phyloP scores from a whole-genome alignment of 1,140 invertebrate species.

The Drosophila nigrodunni region DNA sequence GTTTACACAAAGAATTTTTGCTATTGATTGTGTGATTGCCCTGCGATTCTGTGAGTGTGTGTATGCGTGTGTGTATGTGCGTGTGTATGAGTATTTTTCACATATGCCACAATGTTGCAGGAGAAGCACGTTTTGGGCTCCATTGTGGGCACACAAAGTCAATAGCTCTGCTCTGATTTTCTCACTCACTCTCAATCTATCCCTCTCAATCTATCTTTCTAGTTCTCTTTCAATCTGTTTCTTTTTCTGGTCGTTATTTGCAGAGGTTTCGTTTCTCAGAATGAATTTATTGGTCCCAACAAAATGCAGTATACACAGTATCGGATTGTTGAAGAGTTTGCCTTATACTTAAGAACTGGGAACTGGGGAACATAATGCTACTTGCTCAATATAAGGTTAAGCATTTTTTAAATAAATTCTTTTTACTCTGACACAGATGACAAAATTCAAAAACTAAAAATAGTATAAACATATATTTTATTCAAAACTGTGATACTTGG shows the following conservation, averaged over 20 bases:
- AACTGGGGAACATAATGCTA: neutral
- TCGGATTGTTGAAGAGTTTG: neutral
- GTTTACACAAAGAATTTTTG: conserved; percentile 69
- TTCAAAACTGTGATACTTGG: too few relatives aligned
- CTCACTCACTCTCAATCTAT: neutral
- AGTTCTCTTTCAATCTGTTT: neutral
- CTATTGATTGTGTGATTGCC: conserved; percentile 70
- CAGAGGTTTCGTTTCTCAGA: conserved; percentile 28
- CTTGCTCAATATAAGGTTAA: neutral
- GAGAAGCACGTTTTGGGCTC: conserved; percentile 35
- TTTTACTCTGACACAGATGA: too few relatives aligned
- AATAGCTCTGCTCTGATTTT: conserved; percentile 31
- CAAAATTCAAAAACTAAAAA: too few relatives aligned
- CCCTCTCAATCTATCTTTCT: neutral
- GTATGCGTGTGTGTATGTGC: neutral
- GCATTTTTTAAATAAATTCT: too few relatives aligned
- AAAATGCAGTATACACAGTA: neutral
- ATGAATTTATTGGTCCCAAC: conserved; percentile 25
- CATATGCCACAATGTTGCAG: conserved; percentile 38
- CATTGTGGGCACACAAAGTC: conserved; percentile 49
- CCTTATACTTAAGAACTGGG: neutral
- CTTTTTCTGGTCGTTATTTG: conserved; percentile 27
- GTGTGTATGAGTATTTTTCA: conserved; percentile 19
- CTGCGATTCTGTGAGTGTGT: neutral
- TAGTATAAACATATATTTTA: too few relatives aligned